Evolutionary conservation across 2,888 invertebrate species (phyloP).

Genomic region (Strigamia maritima): DNA sequence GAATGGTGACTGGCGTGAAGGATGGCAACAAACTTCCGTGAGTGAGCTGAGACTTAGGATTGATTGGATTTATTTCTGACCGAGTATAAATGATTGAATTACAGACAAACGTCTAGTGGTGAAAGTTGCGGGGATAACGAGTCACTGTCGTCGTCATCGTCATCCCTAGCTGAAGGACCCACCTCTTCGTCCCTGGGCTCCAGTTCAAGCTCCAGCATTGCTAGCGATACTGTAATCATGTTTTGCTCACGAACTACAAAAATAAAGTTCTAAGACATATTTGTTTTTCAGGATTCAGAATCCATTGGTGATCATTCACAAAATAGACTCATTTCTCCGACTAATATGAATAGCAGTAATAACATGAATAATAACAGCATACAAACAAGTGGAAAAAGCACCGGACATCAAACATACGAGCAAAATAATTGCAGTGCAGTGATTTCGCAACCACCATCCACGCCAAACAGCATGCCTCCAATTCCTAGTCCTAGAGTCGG

Average conservation of each 20-base stretch:
- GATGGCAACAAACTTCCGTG: background rate
- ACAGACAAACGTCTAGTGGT: slow-evolving; percentile 32
- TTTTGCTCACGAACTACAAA: background rate
- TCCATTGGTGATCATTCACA: slow-evolving; percentile 1
- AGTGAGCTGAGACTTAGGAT: background rate
- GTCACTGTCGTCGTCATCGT: slow-evolving; percentile 37
- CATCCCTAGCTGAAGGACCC: slow-evolving; percentile 39
- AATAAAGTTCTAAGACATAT: background rate
- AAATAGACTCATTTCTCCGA: background rate
- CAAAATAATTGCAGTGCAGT: background rate
- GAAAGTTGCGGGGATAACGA: slow-evolving; percentile 38
- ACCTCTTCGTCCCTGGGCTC: slow-evolving; percentile 39
- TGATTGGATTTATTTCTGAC: background rate
- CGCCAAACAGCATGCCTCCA: background rate
- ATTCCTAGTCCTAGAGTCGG: background rate
- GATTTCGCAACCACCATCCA: background rate
- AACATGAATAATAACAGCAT: slow-evolving; percentile 20
- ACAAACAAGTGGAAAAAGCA: background rate
- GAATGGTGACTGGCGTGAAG: slow-evolving; percentile 6
- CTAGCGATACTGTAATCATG: slow-evolving; percentile 37
- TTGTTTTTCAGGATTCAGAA: slow-evolving; percentile 36
- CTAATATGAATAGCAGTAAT: slow-evolving; percentile 22
- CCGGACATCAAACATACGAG: background rate
- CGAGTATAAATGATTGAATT: slow-evolving; percentile 3
- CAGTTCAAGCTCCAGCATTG: slow-evolving; percentile 38